Base-by-base conservation (phyloP, 53 echinoderm and acorn worm genomes). In the Actinopyga echinites region DNA sequence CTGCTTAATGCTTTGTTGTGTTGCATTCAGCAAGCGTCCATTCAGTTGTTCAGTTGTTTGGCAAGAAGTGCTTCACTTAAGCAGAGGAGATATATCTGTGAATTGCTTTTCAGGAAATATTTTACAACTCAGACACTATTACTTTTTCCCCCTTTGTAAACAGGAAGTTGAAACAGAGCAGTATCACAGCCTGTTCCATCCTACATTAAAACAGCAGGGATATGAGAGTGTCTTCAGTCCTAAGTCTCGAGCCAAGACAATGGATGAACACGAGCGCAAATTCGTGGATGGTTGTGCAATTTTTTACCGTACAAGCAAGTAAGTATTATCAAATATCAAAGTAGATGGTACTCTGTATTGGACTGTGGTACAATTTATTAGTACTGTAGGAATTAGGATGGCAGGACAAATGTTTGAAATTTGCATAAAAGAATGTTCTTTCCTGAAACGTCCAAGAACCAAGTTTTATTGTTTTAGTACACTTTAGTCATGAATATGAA, bases 91-190 rank as follows among this genome's bases (percentile, higher is more conserved):
- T 37, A 5, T 7, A 3, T 5, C 37, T 37, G 37, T 5, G 7
- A 5, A 37, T 5, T 5, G 7, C 37, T 37, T 37, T 37, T 37
- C 37, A 3, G 3, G 37, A 3, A 3, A 37, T 37, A 7, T 6
- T 40, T 40, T 40, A 4, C 4, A 6, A 40, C 40, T 40, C 40
- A 40, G 8, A 4, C 40, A 40, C 40, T 44, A 44, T 44, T 44
- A 44, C 44, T 5, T 23, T 44, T 74, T 23, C 44, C 4, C 24
- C 23, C 21, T 61, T 43, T 28, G n/a, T 30, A 15, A 6, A 20
- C 87, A 99, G 89, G 99, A 99, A 65, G 99, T 99, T 21, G 99
- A 99, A 87, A 99, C 99, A 11, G 99, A 99, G 36, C 99, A 99
- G 89, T 99, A 90, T 89, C 91, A 87, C 77, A 99, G 66, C 82